These are phyloP conservation scores for Takifugu bimaculatus DNA, from an alignment of 2,113 vertebrate species.

Conservation along the genomic window DNA sequence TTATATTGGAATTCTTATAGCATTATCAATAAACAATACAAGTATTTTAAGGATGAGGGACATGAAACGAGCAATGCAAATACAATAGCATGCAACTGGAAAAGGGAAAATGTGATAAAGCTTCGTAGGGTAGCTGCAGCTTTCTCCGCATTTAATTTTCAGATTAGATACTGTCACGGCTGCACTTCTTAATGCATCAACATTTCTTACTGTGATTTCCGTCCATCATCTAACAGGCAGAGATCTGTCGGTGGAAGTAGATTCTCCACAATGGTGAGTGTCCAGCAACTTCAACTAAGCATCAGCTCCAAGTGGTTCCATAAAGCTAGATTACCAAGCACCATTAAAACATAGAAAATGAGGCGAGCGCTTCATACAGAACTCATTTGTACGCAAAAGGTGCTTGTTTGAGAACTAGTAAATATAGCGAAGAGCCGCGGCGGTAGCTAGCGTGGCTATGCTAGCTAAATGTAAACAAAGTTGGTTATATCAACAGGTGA, in stretches of 20 bases:
- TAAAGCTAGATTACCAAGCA: neutral
- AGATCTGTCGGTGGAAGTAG: slow-evolving; percentile 73
- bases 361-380: slow-evolving; percentile 1
- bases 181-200: too few relatives aligned
- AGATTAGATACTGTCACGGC: too few relatives aligned
- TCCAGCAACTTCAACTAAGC: slow-evolving; percentile 16
- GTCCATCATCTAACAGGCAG: slow-evolving; percentile 63
- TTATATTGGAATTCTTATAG: too few relatives aligned
- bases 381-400: neutral
- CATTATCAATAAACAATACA: too few relatives aligned
- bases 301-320: slow-evolving; percentile 1
- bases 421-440: neutral
- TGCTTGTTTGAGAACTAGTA: neutral
- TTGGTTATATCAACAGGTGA: slow-evolving; percentile 39
- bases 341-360: neutral
- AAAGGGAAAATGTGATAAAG: too few relatives aligned
- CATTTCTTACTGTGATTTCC: slow-evolving; percentile 65
- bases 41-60: too few relatives aligned
- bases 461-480: slow-evolving; percentile 54
- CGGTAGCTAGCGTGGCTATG: slow-evolving; percentile 10
- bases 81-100: too few relatives aligned
- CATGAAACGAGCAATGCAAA: too few relatives aligned
- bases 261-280: slow-evolving; percentile 67
- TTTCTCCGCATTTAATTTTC: too few relatives aligned
- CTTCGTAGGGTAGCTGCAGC: too few relatives aligned